Percentiles rank a stretch among this genome's conserved stretches.
Evolutionary conservation across 2,888 invertebrate species (phyloP).

Genomic region (Sussaba pulchella): DNA sequence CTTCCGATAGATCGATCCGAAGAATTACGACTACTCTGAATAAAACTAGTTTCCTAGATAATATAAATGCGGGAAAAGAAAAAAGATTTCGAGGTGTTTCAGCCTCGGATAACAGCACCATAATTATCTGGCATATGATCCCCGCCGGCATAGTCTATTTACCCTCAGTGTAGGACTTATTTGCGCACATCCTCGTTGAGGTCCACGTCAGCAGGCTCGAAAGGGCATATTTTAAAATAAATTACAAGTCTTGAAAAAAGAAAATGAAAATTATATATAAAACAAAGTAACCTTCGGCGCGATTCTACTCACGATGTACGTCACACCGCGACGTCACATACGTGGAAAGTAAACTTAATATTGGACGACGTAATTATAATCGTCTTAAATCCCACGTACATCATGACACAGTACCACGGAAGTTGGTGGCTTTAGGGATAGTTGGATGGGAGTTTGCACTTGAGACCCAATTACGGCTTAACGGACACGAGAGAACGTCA

Average conservation of each 20-base stretch:
- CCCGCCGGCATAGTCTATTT: no score
- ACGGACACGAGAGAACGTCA: background rate
- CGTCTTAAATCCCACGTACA: background rate
- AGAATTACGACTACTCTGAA: no score
- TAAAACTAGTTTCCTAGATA: no score
- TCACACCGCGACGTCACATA: background rate
- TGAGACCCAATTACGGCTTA: constrained; percentile 10
- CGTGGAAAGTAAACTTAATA: background rate
- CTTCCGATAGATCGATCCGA: no score
- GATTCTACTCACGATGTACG: background rate
- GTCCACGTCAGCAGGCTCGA: background rate
- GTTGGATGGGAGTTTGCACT: background rate
- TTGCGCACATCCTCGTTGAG: background rate
- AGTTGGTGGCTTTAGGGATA: background rate
- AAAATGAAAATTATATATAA: no score
- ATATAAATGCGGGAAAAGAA: no score
- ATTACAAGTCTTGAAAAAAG: background rate
- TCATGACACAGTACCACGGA: background rate
- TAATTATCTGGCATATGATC: no score
- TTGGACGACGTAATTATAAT: background rate
- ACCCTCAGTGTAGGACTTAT: background rate
- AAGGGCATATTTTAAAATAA: background rate
- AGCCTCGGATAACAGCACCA: no score
- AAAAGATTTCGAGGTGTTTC: no score
- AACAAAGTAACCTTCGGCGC: background rate